Evolutionary conservation across 2,113 vertebrate genomes (phyloP).

Genomic region (Leptodactylus fuscus): DNA sequence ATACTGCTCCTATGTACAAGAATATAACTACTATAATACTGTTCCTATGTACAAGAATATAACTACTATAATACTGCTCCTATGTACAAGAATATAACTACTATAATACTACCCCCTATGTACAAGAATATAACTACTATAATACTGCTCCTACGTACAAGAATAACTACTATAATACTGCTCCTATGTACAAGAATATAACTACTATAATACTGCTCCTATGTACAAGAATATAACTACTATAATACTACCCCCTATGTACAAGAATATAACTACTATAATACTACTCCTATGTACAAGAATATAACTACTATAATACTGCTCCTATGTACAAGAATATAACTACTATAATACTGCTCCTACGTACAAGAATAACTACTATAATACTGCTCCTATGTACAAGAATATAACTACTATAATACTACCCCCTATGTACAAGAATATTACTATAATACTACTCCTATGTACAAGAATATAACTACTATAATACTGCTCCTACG

Average conservation of each 20-base stretch:
- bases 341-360: conserved; percentile 3
- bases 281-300: not conserved
- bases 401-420: conserved; percentile 1
- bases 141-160: not conserved
- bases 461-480: conserved; percentile 4
- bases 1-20: not conserved
- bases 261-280: conserved; percentile 1
- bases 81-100: conserved; percentile 1
- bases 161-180: conserved; percentile 5
- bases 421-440: not conserved
- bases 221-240: conserved; percentile 15
- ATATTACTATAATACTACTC: not conserved
- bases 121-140: conserved; percentile 4
- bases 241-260: not conserved
- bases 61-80: not conserved
- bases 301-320: conserved; percentile 7
- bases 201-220: conserved; percentile 5
- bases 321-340: not conserved
- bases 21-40: not conserved
- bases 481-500: not conserved
- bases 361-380: not conserved
- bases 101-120: not conserved
- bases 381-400: conserved; percentile 3
- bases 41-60: not conserved
- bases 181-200: not conserved